Evolutionary conservation across 2,888 invertebrate genomes (phyloP).

Genomic region (Panzeria rudis): DNA sequence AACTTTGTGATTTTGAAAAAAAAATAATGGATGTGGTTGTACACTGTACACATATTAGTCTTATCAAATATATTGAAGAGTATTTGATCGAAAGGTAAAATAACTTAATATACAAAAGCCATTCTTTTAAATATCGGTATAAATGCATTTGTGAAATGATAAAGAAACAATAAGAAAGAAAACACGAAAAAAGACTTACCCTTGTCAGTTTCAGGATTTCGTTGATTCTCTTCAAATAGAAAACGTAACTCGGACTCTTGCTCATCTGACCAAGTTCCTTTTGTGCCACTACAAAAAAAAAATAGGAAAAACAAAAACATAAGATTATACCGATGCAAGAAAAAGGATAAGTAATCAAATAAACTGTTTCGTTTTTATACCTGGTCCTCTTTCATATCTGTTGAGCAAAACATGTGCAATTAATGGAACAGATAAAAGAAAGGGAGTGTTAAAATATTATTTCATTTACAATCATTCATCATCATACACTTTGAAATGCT

Average conservation of each 20-base stretch:
- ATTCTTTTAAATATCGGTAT: slow-evolving; percentile 1
- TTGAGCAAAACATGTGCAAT: slow-evolving; percentile 40
- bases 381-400: slow-evolving; percentile 8
- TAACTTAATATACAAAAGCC: no score
- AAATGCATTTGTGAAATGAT: background rate
- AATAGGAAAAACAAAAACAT: slow-evolving; percentile 9
- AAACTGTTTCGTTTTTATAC: slow-evolving; percentile 73
- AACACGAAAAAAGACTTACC: slow-evolving; percentile 84
- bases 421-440: slow-evolving; percentile 27
- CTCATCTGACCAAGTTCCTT: slow-evolving; percentile 91
- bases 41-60: no score
- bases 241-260: slow-evolving; percentile 93
- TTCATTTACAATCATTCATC: slow-evolving; percentile 65
- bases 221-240: slow-evolving; percentile 93
- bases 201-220: slow-evolving; percentile 88
- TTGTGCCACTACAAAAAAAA: slow-evolving; percentile 79
- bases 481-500: slow-evolving; percentile 59
- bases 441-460: slow-evolving; percentile 60
- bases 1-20: no score
- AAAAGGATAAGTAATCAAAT: slow-evolving; percentile 59
- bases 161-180: background rate
- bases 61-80: no score
- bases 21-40: no score
- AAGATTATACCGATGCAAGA: slow-evolving; percentile 14
- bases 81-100: no score